Evolutionary conservation across 2,797 vertebrate genomes (phyloP), one percentile per base, ranked within the genome.

Genomic region (Poeciliopsis presidionis): DNA sequence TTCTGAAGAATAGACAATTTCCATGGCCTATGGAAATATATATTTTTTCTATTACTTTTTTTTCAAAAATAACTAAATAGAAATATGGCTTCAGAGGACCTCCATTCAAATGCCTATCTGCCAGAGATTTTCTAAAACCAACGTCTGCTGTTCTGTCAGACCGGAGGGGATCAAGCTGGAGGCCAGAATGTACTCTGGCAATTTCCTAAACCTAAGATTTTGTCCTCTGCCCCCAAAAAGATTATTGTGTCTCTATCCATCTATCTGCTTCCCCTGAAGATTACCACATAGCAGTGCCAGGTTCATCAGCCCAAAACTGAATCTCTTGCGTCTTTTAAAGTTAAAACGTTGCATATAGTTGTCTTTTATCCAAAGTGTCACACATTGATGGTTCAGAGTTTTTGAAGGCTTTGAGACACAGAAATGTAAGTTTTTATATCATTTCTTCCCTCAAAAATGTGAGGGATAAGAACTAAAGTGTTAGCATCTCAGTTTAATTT

Each of bases 141-240:
- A 16, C 77, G 49, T 75, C n/a, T 71, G 61, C 74, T 14, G 22
- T 8, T 75, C 74, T 71, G 79, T 84, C 79, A 89, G 81, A 86
- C 78, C 87, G 81, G 84, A 88, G 77, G 73, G 79, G 87, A 87
- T 85, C 55, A 73, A 87, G 79, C 78, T 63, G 51, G 51, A 70
- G 86, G 85, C 87, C 91, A 92, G 89, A 43, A 85, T 81, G 74
- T 71, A 49, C 73, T 84, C 74, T 86, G 82, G 79, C 76, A 84
- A 79, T 89, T 92, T 92, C 80, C 84, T 84, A 89, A 91, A 91
- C 84, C 72, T 70, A 88, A 84, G 82, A 89, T 82, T 90, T 91
- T 51, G 74, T 90, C 78, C 57, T 41, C 72, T 81, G 85, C 75
- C 79, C 84, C 78, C 76, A 76, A 78, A 45, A 78, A 90, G 88